A percentile compares a stretch with the other conserved stretches of the same genome.
These are phyloP conservation scores for Lysiphlebus fabarum DNA, from an alignment of 1,140 invertebrate species.

Conservation along the genomic window DNA sequence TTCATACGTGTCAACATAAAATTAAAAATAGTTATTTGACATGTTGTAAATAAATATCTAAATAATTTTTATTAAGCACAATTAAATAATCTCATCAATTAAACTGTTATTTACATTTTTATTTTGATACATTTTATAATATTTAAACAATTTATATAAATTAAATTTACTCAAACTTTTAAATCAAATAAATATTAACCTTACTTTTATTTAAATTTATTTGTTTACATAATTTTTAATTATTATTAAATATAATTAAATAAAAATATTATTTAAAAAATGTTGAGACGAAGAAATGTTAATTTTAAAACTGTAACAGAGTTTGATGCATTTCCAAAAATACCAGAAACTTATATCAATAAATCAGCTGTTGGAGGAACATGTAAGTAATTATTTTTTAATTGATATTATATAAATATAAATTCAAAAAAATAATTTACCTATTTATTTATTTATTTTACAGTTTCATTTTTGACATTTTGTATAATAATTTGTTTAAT, in stretches of 20 bases:
- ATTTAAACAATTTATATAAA: conserved; percentile 3
- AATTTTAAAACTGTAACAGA: conserved; percentile 65
- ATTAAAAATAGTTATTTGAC: too few species aligned
- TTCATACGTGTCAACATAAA: too few species aligned
- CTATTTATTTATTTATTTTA: conserved; percentile 44
- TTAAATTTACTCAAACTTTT: not conserved
- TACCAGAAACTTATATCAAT: conserved; percentile 80
- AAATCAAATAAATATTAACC: not conserved
- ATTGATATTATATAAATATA: conserved; percentile 11
- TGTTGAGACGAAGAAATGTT: conserved; percentile 43
- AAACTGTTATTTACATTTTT: too few species aligned
- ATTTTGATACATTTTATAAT: conserved; percentile 2
- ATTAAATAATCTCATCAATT: too few species aligned
- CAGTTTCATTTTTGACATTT: conserved; percentile 80
- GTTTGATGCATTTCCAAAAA: conserved; percentile 86
- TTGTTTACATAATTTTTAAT: not conserved
- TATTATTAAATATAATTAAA: too few species aligned
- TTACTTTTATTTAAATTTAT: conserved; percentile 1
- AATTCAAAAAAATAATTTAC: conserved; percentile 3
- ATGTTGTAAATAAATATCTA: too few species aligned
- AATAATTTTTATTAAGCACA: too few species aligned
- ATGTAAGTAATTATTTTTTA: conserved; percentile 56
- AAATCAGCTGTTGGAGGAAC: conserved; percentile 78
- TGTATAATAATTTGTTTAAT: conserved; percentile 76
- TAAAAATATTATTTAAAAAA: conserved; percentile 20